phyloP scores from a whole-genome alignment of 2,113 vertebrate species.

The Podarcis cretensis region DNA sequence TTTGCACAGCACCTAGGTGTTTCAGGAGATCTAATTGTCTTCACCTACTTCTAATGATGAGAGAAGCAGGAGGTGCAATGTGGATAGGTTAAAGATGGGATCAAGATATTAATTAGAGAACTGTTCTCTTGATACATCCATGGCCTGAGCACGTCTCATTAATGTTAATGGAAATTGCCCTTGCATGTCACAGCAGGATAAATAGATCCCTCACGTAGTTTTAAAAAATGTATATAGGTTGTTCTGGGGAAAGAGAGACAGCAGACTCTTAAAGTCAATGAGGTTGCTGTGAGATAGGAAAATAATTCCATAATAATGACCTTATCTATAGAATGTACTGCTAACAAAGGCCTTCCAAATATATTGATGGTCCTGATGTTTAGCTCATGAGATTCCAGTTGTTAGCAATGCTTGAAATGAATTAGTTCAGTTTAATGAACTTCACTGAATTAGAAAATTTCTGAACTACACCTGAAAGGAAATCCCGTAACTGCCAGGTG shows the following conservation, averaged over 20 bases:
- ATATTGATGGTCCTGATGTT: background rate
- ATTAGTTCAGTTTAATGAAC: no score
- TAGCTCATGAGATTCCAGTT: background rate
- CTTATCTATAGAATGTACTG: background rate
- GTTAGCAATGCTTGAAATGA: background rate
- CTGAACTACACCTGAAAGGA: no score
- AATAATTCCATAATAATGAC: background rate
- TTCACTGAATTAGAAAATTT: no score
- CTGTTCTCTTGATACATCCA: conserved; percentile 5
- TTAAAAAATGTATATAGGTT: background rate
- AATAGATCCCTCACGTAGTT: background rate
- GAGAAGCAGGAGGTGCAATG: background rate
- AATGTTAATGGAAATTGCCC: conserved; percentile 20
- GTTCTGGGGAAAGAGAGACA: background rate
- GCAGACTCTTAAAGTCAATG: background rate
- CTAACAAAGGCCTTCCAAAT: background rate
- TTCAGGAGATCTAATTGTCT: conserved; percentile 4
- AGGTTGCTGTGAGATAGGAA: background rate
- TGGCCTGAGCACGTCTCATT: background rate
- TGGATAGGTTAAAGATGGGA: background rate
- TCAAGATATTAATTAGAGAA: conserved; percentile 37
- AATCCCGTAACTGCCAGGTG: no score
- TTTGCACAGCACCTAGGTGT: background rate
- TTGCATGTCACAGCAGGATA: conserved; percentile 13
- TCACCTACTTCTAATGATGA: conserved; percentile 23